These are phyloP conservation scores for Leucopsar rothschildi DNA, from an alignment of 2,113 vertebrate species.

Conservation along the genomic window DNA sequence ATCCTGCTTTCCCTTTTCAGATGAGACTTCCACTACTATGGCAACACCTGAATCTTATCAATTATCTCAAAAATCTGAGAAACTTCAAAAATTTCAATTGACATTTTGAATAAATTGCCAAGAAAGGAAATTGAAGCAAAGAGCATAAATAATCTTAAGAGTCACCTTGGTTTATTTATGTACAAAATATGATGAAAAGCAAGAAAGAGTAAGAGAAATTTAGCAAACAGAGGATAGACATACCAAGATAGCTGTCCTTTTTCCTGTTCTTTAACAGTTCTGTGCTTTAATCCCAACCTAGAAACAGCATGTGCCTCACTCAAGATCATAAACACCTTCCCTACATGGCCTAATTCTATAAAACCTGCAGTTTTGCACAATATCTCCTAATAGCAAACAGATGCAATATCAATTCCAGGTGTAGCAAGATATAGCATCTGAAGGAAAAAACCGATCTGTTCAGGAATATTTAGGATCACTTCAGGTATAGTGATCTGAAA, in stretches of 20 bases:
- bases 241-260: neutral
- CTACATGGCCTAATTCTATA: conserved; percentile 36
- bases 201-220: neutral
- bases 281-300: neutral
- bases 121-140: neutral
- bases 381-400: conserved; percentile 48
- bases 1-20: neutral
- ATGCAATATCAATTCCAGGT: neutral
- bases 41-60: neutral
- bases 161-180: neutral
- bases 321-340: conserved; percentile 32
- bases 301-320: conserved; percentile 36
- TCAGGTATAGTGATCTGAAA: neutral
- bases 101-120: neutral
- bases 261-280: neutral
- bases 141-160: neutral
- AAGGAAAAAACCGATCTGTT: neutral
- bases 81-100: neutral
- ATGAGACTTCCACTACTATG: neutral
- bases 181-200: neutral
- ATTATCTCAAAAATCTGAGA: neutral
- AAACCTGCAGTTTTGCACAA: conserved; percentile 27
- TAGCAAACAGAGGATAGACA: neutral
- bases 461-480: conserved; percentile 24
- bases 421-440: neutral